A percentile compares a stretch with the other conserved stretches of the same genome.
phyloP scores from a whole-genome alignment of 2,888 invertebrate species.

The Criorhina ranunculi region DNA sequence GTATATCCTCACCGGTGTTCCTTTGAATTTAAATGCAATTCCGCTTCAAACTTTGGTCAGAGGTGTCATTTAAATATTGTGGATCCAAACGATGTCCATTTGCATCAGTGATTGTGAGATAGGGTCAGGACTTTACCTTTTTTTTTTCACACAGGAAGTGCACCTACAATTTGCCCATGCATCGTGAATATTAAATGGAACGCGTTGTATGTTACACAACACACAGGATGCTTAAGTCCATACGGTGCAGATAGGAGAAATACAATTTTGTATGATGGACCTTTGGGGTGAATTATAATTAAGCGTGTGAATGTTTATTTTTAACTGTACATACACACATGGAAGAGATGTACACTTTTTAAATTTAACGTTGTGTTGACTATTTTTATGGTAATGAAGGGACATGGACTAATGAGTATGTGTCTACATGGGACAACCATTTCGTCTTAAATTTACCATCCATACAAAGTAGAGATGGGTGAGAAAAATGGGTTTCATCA shows the following conservation, averaged over 20 bases:
- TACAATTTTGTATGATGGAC: too few relatives aligned
- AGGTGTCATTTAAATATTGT: not conserved
- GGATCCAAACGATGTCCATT: not conserved
- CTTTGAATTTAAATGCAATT: constrained; percentile 8
- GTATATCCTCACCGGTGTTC: not conserved
- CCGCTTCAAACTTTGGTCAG: not conserved
- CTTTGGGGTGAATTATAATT: too few relatives aligned
- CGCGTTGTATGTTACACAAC: too few relatives aligned
- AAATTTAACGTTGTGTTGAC: too few relatives aligned
- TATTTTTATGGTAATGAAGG: not conserved
- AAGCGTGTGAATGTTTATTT: too few relatives aligned
- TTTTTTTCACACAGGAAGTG: not conserved
- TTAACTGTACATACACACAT: too few relatives aligned
- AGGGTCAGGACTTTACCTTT: too few relatives aligned
- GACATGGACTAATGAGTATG: not conserved
- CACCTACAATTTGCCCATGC: not conserved
- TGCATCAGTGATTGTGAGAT: not conserved
- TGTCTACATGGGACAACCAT: not conserved
- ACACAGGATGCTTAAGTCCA: too few relatives aligned
- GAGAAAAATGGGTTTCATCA: constrained; percentile 38
- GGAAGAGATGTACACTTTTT: too few relatives aligned
- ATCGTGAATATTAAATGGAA: not conserved
- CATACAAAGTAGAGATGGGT: not conserved
- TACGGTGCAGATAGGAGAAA: too few relatives aligned
- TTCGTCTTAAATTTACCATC: too few relatives aligned